phyloP scores from a whole-genome alignment of 2,113 vertebrate genomes.

The Melanostigma gelatinosum region DNA sequence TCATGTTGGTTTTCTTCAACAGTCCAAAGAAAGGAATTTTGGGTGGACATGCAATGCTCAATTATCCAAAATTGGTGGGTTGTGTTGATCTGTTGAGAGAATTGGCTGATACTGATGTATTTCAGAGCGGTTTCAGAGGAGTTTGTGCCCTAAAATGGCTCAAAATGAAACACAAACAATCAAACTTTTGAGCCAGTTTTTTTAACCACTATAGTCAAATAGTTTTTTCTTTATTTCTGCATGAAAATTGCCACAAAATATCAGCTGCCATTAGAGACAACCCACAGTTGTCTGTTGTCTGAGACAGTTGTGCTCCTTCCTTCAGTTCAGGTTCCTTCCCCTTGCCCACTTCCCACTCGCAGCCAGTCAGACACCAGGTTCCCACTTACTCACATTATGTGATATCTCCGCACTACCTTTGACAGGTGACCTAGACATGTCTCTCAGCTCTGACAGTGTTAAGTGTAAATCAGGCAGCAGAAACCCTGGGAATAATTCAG shows the following conservation, averaged over 20 bases:
- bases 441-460: conserved; percentile 47
- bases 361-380: conserved; percentile 48
- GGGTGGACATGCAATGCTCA: not conserved
- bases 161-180: not conserved
- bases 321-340: conserved; percentile 31
- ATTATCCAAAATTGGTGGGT: not conserved
- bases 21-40: not conserved
- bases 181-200: conserved; percentile 2
- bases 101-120: not conserved
- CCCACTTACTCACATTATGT: conserved; percentile 42
- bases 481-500: conserved; percentile 55
- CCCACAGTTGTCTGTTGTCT: not conserved
- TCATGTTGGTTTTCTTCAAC: not conserved
- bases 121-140: not conserved
- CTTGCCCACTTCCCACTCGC: conserved; percentile 41
- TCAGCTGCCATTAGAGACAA: not conserved
- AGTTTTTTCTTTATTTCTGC: conserved; percentile 3
- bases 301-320: not conserved
- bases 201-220: not conserved
- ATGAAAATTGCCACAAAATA: conserved; percentile 14
- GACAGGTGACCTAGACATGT: conserved; percentile 65
- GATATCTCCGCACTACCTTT: conserved; percentile 42
- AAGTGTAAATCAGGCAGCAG: conserved; percentile 61
- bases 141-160: not conserved
- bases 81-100: not conserved